Conservation (phyloP, 1,140 invertebrate genomes). For the Hormaphis cornu region DNA sequence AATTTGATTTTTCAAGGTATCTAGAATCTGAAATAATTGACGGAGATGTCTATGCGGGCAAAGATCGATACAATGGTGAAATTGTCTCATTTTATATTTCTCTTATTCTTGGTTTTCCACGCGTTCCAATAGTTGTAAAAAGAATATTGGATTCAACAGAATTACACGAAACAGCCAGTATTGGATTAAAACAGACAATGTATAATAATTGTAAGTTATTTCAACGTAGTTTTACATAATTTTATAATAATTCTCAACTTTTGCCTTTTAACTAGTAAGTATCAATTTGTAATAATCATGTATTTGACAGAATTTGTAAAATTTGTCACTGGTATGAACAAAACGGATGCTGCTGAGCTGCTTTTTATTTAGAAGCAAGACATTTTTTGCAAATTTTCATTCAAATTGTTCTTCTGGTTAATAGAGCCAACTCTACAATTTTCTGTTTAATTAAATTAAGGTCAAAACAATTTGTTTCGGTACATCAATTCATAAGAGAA, state of each 20-base stretch:
- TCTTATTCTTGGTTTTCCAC: slow-evolving; percentile 63
- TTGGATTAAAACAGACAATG: slow-evolving; percentile 16
- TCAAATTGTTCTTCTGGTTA: no score
- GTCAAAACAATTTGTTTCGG: no score
- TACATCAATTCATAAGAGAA: no score
- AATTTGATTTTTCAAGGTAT: slow-evolving; percentile 49
- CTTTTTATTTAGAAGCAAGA: no score
- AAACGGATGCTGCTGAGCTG: no score
- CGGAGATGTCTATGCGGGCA: slow-evolving; percentile 74
- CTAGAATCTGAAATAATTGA: slow-evolving; percentile 59
- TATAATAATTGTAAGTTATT: slow-evolving; percentile 18
- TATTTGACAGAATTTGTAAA: no score
- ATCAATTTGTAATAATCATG: no score
- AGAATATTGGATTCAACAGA: slow-evolving; percentile 61
- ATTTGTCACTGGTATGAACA: no score
- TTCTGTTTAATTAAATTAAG: not conserved
- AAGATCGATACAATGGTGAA: slow-evolving; percentile 88
- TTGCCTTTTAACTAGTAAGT: no score
- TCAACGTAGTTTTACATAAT: no score
- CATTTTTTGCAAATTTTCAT: no score
- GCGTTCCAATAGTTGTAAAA: slow-evolving; percentile 68
- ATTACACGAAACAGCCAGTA: not conserved
- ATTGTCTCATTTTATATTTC: slow-evolving; percentile 87
- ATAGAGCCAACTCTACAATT: not conserved
- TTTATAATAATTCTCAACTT: no score